These are phyloP conservation scores for Novumbra hubbsi DNA, from an alignment of 2,797 vertebrate genomes.

Conservation along the genomic window DNA sequence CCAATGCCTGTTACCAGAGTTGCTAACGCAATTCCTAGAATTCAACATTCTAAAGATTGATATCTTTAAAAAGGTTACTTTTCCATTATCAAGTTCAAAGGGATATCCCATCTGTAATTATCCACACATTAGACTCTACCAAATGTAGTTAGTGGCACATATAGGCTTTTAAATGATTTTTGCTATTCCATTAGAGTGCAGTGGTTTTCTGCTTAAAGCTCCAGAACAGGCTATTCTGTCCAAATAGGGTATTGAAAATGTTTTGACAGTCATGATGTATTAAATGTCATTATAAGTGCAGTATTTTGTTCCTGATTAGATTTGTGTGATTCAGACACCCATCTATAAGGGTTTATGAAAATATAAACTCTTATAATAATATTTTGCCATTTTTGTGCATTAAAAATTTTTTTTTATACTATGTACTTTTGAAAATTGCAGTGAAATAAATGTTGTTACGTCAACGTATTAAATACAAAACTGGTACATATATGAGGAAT, in stretches of 20 bases:
- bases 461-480: no score
- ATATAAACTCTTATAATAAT: background rate
- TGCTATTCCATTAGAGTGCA: conserved; percentile 72
- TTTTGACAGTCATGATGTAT: conserved; percentile 61
- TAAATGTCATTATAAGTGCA: conserved; percentile 18
- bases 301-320: background rate
- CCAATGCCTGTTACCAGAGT: conserved; percentile 32
- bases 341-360: background rate
- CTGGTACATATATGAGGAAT: no score
- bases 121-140: conserved; percentile 71
- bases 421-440: no score
- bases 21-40: conserved; percentile 29
- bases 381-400: background rate
- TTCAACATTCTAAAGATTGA: conserved; percentile 50
- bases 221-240: conserved; percentile 47
- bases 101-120: conserved; percentile 72
- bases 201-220: conserved; percentile 50
- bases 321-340: background rate
- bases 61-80: conserved; percentile 71
- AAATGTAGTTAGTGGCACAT: conserved; percentile 72
- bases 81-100: conserved; percentile 66
- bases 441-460: no score
- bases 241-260: conserved; percentile 61
- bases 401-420: no score
- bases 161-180: conserved; percentile 72